Conservation (phyloP, 2,888 invertebrate genomes). For the Macrophya alboannulata region DNA sequence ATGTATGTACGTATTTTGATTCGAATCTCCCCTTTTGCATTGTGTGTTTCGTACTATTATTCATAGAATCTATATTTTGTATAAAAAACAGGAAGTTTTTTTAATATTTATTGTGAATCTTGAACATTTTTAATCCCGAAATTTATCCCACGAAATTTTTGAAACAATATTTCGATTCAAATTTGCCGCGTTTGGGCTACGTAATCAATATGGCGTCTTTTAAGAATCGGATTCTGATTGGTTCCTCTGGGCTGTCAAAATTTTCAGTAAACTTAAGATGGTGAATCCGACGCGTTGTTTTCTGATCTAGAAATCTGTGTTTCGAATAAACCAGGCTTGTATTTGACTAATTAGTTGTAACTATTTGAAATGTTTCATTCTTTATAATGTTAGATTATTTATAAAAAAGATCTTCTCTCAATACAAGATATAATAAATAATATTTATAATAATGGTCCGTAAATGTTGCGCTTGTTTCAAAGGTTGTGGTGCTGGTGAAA, state of each 20-base stretch:
- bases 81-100: too few relatives aligned
- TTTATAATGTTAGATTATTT: slow-evolving; percentile 25
- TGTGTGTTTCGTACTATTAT: too few relatives aligned
- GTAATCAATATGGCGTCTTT: slow-evolving; percentile 23
- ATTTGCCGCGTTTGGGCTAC: not conserved
- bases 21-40: not conserved
- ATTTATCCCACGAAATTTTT: not conserved
- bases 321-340: slow-evolving; percentile 19
- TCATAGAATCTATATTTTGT: too few relatives aligned
- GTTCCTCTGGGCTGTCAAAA: slow-evolving; percentile 9
- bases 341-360: slow-evolving; percentile 15
- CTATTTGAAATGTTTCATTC: slow-evolving; percentile 25
- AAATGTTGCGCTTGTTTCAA: slow-evolving; percentile 54
- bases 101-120: not conserved
- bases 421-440: not conserved
- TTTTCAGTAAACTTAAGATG: slow-evolving; percentile 37
- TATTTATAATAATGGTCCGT: slow-evolving; percentile 42
- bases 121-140: too few relatives aligned
- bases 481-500: slow-evolving; percentile 51
- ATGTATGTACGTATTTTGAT: not conserved
- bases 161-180: not conserved
- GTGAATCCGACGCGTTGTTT: slow-evolving; percentile 49
- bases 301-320: slow-evolving; percentile 11
- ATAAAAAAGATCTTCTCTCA: not conserved
- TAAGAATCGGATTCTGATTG: not conserved